These are phyloP conservation scores for Popillia japonica DNA, from an alignment of 1,140 invertebrate species.

Conservation along the genomic window DNA sequence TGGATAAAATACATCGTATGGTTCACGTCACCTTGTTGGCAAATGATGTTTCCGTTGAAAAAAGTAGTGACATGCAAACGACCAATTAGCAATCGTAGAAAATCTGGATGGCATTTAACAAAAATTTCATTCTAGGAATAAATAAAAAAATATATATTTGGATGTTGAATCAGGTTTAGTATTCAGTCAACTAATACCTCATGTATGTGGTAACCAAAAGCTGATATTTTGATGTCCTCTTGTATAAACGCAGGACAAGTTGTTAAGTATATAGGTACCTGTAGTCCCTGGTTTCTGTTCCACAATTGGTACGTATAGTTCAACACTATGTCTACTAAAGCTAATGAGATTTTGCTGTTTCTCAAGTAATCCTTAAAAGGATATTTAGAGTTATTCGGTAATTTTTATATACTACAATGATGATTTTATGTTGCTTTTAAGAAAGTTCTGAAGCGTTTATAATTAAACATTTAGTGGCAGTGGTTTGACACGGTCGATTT, in stretches of 20 bases:
- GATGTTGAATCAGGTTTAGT: not conserved
- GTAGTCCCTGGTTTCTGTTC: constrained; percentile 57
- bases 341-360: constrained; percentile 59
- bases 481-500: too few relatives aligned
- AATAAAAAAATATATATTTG: not conserved
- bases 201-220: constrained; percentile 47
- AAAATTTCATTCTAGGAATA: constrained; percentile 57
- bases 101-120: constrained; percentile 59
- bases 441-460: too few relatives aligned
- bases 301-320: constrained; percentile 60
- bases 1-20: constrained; percentile 62
- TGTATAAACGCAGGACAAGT: constrained; percentile 56
- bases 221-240: constrained; percentile 55
- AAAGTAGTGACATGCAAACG: constrained; percentile 57
- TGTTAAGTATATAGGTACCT: constrained; percentile 58
- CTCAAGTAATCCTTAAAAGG: constrained; percentile 58
- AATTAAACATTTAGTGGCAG: too few relatives aligned
- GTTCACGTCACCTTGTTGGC: constrained; percentile 60
- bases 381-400: not conserved
- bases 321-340: constrained; percentile 54
- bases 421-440: too few relatives aligned
- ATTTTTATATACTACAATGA: too few relatives aligned
- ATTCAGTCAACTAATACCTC: constrained; percentile 33
- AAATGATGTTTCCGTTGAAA: constrained; percentile 59
- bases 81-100: constrained; percentile 60